phyloP scores from a whole-genome alignment of 2,888 invertebrate genomes.

The Thereva unica region DNA sequence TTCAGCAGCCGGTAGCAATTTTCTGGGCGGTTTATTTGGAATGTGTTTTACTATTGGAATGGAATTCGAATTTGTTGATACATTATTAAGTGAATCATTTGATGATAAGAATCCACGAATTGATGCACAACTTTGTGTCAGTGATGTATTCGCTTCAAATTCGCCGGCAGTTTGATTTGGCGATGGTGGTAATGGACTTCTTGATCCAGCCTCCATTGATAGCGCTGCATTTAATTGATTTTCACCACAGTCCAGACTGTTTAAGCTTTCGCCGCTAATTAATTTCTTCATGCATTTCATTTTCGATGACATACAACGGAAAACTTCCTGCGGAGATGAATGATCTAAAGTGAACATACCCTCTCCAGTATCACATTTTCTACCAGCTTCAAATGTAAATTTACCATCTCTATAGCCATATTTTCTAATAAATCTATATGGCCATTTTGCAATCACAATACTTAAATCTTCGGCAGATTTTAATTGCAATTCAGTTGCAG shows the following conservation, averaged over 20 bases:
- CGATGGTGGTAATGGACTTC: conserved; percentile 77
- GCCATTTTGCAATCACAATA: conserved; percentile 73
- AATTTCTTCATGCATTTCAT: conserved; percentile 88
- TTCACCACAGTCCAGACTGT: conserved; percentile 72
- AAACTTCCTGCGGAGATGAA: conserved; percentile 81
- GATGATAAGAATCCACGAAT: conserved; percentile 54
- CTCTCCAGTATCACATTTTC: conserved; percentile 85
- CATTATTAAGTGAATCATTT: conserved; percentile 54
- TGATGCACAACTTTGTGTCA: conserved; percentile 53
- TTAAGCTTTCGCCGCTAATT: conserved; percentile 61
- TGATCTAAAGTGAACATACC: conserved; percentile 81
- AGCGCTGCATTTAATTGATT: conserved; percentile 74
- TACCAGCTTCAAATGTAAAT: conserved; percentile 85
- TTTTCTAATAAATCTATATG: conserved; percentile 79
- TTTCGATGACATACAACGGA: conserved; percentile 77
- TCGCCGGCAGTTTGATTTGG: conserved; percentile 55
- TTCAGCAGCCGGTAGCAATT: conserved; percentile 46
- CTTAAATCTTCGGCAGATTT: conserved; percentile 67
- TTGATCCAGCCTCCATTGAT: conserved; percentile 80
- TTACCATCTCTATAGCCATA: conserved; percentile 86
- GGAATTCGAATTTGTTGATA: conserved; percentile 46
- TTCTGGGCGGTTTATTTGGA: conserved; percentile 57
- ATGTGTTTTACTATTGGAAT: conserved; percentile 48
- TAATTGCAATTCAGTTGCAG: conserved; percentile 75
- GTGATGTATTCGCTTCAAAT: conserved; percentile 48